phyloP scores from a whole-genome alignment of 1,140 invertebrate genomes.

The Octopus bimaculoides region DNA sequence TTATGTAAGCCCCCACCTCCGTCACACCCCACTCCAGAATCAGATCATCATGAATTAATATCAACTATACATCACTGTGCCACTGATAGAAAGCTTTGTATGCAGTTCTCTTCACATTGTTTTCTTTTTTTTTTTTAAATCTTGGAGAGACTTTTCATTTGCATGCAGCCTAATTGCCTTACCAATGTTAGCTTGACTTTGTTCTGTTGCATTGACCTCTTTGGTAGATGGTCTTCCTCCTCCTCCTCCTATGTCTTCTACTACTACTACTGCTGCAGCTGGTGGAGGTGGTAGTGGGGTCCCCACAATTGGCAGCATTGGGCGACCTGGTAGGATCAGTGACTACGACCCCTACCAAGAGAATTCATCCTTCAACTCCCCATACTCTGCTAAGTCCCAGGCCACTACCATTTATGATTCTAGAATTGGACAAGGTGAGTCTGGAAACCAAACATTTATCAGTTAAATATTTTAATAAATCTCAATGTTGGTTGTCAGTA shows the following conservation, averaged over 20 bases:
- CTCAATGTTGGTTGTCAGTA: no score
- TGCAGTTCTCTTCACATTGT: no score
- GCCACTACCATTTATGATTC: slow-evolving; percentile 20
- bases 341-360: slow-evolving; percentile 25
- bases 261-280: neutral
- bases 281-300: neutral
- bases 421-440: slow-evolving; percentile 18
- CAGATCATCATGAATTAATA: no score
- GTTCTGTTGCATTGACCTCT: slow-evolving; percentile 9
- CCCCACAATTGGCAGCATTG: neutral
- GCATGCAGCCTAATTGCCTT: slow-evolving; percentile 5
- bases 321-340: slow-evolving; percentile 35
- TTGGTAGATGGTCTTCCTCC: slow-evolving; percentile 6
- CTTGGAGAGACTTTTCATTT: neutral
- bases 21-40: no score
- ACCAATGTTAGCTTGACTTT: slow-evolving; percentile 8
- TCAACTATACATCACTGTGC: no score
- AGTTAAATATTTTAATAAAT: no score
- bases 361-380: slow-evolving; percentile 16
- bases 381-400: slow-evolving; percentile 20
- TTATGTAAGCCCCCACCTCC: no score
- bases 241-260: slow-evolving; percentile 3
- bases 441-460: neutral
- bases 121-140: no score
- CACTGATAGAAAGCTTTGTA: no score